phyloP scores from a whole-genome alignment of 2,113 vertebrate species.

The Carollia perspicillata region DNA sequence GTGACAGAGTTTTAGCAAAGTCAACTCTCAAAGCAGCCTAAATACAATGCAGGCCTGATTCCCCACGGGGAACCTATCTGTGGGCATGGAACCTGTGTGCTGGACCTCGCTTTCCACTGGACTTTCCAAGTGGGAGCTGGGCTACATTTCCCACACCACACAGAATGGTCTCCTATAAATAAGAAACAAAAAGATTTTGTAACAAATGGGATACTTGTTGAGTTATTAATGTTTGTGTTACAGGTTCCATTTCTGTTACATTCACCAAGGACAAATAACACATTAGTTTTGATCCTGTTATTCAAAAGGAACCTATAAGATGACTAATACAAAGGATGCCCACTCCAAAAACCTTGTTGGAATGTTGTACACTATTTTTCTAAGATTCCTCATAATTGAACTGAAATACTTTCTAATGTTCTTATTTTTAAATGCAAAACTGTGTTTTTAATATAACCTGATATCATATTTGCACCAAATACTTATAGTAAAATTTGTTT shows the following conservation, averaged over 20 bases:
- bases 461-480: conserved; percentile 32
- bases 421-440: conserved; percentile 54
- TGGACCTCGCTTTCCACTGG: no score
- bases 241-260: conserved; percentile 41
- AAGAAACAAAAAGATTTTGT: conserved; percentile 17
- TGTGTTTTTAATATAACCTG: conserved; percentile 65
- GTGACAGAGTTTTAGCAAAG: no score
- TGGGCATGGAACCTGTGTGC: no score
- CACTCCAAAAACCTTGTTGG: conserved; percentile 27
- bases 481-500: conserved; percentile 68
- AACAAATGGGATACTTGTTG: conserved; percentile 25
- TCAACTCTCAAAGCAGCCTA: no score
- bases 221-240: conserved; percentile 37
- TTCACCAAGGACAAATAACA: conserved; percentile 6
- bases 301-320: conserved; percentile 38
- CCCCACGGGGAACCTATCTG: no score
- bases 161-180: no score
- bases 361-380: conserved; percentile 29
- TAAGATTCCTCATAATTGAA: conserved; percentile 45
- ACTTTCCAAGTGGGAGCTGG: no score
- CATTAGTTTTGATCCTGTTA: conserved; percentile 2
- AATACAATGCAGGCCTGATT: no score
- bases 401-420: conserved; percentile 51
- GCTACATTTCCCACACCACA: no score
- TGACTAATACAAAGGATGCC: not conserved